Conservation (phyloP, 2,888 invertebrate species). For the Cynaeus angustus region DNA sequence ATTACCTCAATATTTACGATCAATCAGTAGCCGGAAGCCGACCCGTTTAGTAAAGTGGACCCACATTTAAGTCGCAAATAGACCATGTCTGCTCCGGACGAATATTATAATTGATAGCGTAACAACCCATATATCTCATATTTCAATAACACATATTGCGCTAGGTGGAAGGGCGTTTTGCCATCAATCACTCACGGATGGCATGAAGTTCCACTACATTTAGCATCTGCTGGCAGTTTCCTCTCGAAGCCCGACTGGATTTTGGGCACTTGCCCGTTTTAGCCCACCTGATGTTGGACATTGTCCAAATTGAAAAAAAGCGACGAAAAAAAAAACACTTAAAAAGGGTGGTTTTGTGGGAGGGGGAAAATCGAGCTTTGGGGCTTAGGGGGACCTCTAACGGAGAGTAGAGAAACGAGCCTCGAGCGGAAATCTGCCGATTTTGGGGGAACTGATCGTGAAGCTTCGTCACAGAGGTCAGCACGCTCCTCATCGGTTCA, state of each 20-base stretch:
- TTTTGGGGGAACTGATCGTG: no score
- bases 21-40: constrained; percentile 34
- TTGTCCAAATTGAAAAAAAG: no score
- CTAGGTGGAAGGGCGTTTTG: constrained; percentile 70
- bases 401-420: no score
- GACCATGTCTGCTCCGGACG: constrained; percentile 46
- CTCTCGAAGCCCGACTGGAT: constrained; percentile 62
- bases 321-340: no score
- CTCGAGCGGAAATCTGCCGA: no score
- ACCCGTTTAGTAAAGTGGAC: constrained; percentile 25
- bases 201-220: constrained; percentile 72
- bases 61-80: constrained; percentile 43
- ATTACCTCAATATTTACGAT: constrained; percentile 26
- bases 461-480: not conserved
- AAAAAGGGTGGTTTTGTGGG: no score
- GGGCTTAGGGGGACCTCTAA: no score
- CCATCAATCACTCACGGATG: constrained; percentile 72
- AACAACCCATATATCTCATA: constrained; percentile 67
- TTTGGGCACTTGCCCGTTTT: constrained; percentile 64
- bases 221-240: constrained; percentile 69
- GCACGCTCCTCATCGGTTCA: not conserved
- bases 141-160: constrained; percentile 71
- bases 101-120: constrained; percentile 66
- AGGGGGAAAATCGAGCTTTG: no score
- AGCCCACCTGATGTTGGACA: constrained; percentile 5